phyloP scores from a whole-genome alignment of 2,113 vertebrate species.

The Phrynosoma blainvillii region DNA sequence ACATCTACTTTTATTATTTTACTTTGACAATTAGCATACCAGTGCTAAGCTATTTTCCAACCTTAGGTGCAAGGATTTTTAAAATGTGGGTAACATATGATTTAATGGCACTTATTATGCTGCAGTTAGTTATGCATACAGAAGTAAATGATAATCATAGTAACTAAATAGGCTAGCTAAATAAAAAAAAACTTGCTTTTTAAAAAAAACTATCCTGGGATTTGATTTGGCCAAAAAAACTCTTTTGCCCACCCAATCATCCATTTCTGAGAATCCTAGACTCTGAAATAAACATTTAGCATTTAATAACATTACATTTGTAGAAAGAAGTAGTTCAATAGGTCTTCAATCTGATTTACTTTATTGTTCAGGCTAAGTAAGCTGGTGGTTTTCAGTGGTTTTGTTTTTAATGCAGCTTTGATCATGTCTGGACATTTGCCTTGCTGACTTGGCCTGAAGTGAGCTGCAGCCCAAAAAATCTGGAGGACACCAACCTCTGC shows the following conservation, averaged over 20 bases:
- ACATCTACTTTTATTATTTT: slow-evolving; percentile 3
- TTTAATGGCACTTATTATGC: slow-evolving; percentile 52
- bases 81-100: slow-evolving; percentile 43
- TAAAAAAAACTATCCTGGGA: no score
- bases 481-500: no score
- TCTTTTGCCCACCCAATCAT: no score
- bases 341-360: neutral
- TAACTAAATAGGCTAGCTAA: slow-evolving; percentile 39
- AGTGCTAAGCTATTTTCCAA: slow-evolving; percentile 34
- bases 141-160: slow-evolving; percentile 51
- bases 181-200: no score
- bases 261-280: neutral
- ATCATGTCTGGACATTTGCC: no score
- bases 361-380: neutral
- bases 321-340: neutral
- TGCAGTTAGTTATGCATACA: slow-evolving; percentile 45
- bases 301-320: neutral
- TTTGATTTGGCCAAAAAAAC: no score
- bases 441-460: no score
- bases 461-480: no score
- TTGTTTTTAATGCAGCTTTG: no score
- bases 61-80: slow-evolving; percentile 33
- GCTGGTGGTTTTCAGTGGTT: neutral
- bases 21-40: neutral
- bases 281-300: neutral